Evolutionary conservation across 2,888 invertebrate genomes (phyloP), one percentile per base, ranked within the genome.

Genomic region (Abrostola tripartita): DNA sequence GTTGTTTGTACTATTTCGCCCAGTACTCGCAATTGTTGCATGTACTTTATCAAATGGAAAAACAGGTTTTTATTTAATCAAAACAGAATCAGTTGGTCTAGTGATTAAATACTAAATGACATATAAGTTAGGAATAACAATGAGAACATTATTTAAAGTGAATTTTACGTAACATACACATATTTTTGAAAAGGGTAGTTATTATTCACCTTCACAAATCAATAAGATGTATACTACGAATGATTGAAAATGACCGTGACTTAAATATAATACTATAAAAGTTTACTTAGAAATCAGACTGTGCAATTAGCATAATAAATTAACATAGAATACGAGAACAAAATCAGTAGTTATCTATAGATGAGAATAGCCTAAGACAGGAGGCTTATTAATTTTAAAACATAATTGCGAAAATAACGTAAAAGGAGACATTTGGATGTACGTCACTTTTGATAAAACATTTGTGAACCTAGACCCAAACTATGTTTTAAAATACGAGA

Each of bases 61-160:
- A 66, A 65, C 66, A 59, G 53, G 60, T 69, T 72, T 67, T 65
- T 53, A 65, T 65, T 68, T 63, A 60, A 64, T 59, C 53, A 72
- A 72, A 56, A 40, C 37, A 37, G 50, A 67, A 59, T 54, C 53
- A 42, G 58, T 59, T 44, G 9, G 37, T 61, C 47, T 64, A 41
- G 37, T 68, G 62, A 71, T 53, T 51, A 53, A 37, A 59, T 56
- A 47, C 38, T 41, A 41, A 63, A 54, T 56, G 52, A 44, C 42
- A 47, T 49, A 24, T 55, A 49, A 62, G 4, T 38, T 36, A 12
- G 14, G 42, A 42, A 37, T 52, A 35, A 52, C 1, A 36, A 36
- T n/a, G 50, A 35, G 5, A 11, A 50, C 24, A 36, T 24, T 36
- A 36, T 36, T 36, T 36, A 11, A 50, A 35, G 36, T 36, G 6